A percentile compares a stretch with the other conserved stretches of the same genome.
phyloP scores from a whole-genome alignment of 64 coral and sea anemone species.

The Hydrozoanthus tunicans region DNA sequence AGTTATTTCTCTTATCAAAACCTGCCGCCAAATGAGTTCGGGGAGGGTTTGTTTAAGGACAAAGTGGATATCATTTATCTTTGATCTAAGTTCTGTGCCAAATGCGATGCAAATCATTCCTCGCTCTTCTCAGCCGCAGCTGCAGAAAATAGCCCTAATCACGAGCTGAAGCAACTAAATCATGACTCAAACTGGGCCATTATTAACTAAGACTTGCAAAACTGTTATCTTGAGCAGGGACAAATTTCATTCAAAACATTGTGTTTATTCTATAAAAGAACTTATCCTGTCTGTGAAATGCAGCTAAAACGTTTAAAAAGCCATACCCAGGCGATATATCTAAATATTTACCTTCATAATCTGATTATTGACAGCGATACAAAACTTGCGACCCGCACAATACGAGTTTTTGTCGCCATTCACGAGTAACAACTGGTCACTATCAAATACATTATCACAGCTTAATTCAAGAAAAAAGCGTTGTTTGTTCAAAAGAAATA shows the following conservation, averaged over 20 bases:
- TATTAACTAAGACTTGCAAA: neutral
- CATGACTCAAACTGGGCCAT: conserved; percentile 8
- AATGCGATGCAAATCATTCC: conserved; percentile 19
- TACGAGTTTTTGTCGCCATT: neutral
- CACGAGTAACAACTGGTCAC: neutral
- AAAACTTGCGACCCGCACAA: conserved; percentile 36
- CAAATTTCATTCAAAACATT: neutral
- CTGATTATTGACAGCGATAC: conserved; percentile 56
- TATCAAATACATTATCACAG: neutral
- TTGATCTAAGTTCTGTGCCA: conserved; percentile 42
- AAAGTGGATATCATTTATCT: conserved; percentile 5
- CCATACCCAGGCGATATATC: neutral
- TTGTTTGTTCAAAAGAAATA: neutral
- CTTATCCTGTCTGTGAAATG: neutral
- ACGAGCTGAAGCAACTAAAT: conserved; percentile 8
- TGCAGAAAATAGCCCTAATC: conserved; percentile 29
- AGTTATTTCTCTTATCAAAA: conserved; percentile 30
- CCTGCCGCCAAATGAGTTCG: neutral
- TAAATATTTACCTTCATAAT: conserved; percentile 61
- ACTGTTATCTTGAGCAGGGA: neutral
- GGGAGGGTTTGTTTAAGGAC: neutral
- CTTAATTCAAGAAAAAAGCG: conserved; percentile 1
- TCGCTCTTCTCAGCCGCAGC: neutral
- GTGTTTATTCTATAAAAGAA: neutral
- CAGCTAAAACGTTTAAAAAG: conserved; percentile 21